Base-by-base conservation (phyloP, 2,797 vertebrate genomes). In the Scomberomorus guttatus region DNA sequence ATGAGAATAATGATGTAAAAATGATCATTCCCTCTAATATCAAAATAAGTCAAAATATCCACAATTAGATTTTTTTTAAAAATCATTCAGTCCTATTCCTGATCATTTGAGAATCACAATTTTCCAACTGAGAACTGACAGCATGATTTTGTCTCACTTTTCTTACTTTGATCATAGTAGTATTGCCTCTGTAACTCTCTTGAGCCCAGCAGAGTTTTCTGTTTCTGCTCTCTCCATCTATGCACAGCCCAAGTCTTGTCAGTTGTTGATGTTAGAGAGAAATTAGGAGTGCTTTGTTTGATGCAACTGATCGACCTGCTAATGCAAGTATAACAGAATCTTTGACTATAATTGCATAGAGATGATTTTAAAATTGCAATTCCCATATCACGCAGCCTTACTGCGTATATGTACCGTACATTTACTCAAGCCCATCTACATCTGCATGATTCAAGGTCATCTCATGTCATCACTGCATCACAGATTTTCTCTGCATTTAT, bases 401-500 rank as follows among this genome's bases (percentile, higher is more conserved):
- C 22, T 52, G 62, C 51, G 14, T 48, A 5, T 42, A 3, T 56
- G n/a, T 50, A 56, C 20, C 3, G 10, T 39, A 24, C 20, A n/a
- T 59, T 8, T 54, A 34, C 18, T 39, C n/a, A 8, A 42, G 20
- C 27, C 10, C n/a, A 44, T 51, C 27, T 56, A 54, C 32, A 71
- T 25, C 48, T 64, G 22, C 51, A 48, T 62, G 54, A 55, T 70
- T 72, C 57, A 88, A 75, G 59, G 83, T 75, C 76, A 37, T 37
- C 37, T 37, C 37, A 59, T 17, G 42, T 46, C 48, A 24, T 72
- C 58, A 63, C 42, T 59, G 32, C 27, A 22, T 39, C 50, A 34
- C 20, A 46, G n/a, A 8, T 62, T 69, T 37, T 8, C 24, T 56
- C 20, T 54, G 17, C 32, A 27, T 39, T 50, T 54, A 54, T 52